Conservation (phyloP, 2,113 vertebrate species). For the Callipepla squamata region DNA sequence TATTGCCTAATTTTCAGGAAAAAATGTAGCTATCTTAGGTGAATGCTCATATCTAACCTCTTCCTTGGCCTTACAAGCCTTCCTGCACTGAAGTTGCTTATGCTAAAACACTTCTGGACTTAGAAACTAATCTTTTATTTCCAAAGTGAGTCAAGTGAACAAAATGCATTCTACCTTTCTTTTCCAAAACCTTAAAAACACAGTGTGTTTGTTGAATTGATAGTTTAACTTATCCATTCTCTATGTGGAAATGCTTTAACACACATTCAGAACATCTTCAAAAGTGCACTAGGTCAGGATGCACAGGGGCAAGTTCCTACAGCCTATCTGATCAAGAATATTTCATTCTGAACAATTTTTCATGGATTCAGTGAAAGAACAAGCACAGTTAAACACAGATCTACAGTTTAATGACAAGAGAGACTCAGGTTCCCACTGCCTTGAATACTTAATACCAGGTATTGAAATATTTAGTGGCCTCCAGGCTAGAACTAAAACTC, state of each 20-base stretch:
- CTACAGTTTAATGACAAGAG: neutral
- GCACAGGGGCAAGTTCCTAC: neutral
- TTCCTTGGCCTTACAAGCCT: neutral
- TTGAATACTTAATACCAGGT: conserved; percentile 17
- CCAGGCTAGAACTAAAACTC: neutral
- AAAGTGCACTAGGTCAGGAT: neutral
- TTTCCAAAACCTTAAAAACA: neutral
- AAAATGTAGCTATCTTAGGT: neutral
- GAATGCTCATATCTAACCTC: neutral
- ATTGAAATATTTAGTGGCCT: conserved; percentile 54
- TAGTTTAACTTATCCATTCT: neutral
- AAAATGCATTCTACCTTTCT: neutral
- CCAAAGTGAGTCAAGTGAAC: neutral
- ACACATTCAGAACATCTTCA: neutral
- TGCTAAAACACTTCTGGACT: neutral
- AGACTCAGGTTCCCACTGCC: neutral
- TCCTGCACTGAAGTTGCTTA: neutral
- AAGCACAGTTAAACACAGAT: conserved; percentile 25
- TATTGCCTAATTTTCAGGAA: neutral
- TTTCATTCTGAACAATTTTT: neutral
- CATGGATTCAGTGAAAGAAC: neutral
- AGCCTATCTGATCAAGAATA: neutral
- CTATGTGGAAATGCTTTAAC: neutral
- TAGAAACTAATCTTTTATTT: neutral
- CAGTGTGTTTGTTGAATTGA: neutral